These are phyloP conservation scores for Archivesica marissinica DNA, from an alignment of 1,140 invertebrate genomes.

Conservation along the genomic window DNA sequence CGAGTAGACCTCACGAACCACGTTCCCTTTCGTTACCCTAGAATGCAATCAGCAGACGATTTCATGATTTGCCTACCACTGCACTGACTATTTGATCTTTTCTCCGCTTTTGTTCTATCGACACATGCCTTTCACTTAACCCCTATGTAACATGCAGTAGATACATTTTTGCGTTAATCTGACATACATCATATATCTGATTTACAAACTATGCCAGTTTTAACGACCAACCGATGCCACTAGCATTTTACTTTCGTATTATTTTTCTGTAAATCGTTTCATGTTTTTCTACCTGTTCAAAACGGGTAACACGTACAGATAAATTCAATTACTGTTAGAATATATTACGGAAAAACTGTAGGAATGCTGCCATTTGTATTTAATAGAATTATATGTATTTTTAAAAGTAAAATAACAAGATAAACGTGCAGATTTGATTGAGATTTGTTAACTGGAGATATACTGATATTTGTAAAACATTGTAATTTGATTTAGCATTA, in stretches of 20 bases:
- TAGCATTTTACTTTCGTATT: constrained; percentile 46
- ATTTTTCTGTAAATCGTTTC: constrained; percentile 33
- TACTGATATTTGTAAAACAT: too few relatives aligned
- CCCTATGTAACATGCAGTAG: constrained; percentile 31
- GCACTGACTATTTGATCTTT: constrained; percentile 17
- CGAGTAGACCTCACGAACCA: constrained; percentile 1
- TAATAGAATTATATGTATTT: too few relatives aligned
- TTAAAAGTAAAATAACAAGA: too few relatives aligned
- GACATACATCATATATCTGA: constrained; percentile 18
- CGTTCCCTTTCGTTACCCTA: constrained; percentile 47
- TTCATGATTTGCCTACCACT: constrained; percentile 3
- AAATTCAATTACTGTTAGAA: not conserved
- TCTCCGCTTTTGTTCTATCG: constrained; percentile 18
- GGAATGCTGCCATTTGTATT: too few relatives aligned
- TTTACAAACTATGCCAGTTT: constrained; percentile 11
- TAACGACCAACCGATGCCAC: constrained; percentile 38
- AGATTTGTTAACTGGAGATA: too few relatives aligned
- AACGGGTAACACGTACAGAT: not conserved
- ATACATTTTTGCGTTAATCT: constrained; percentile 30
- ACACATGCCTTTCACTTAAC: constrained; percentile 37
- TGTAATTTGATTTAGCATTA: too few relatives aligned
- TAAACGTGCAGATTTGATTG: too few relatives aligned
- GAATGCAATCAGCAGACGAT: constrained; percentile 32
- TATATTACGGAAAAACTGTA: not conserved
- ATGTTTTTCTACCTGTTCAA: constrained; percentile 27